Conservation (phyloP, 1,140 invertebrate species). For the Drosophila rufa region DNA sequence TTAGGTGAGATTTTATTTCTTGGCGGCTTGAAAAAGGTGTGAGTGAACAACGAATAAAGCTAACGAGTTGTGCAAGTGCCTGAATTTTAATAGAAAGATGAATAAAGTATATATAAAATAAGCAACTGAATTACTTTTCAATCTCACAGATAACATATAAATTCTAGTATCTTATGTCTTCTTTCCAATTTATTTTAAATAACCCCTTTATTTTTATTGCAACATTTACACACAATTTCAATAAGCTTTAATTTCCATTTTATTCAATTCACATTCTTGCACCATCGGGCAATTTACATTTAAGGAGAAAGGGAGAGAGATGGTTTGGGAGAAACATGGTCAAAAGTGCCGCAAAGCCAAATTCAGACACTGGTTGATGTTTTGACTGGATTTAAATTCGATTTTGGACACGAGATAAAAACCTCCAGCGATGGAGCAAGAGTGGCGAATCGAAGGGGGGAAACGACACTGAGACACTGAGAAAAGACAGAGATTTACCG, state of each 20-base stretch:
- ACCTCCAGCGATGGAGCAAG: slow-evolving; percentile 40
- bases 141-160: not conserved
- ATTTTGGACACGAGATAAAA: slow-evolving; percentile 77
- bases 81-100: no score
- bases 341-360: slow-evolving; percentile 65
- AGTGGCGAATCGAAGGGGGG: slow-evolving; percentile 13
- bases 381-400: slow-evolving; percentile 77
- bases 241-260: slow-evolving; percentile 18
- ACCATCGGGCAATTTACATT: slow-evolving; percentile 53
- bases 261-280: slow-evolving; percentile 53
- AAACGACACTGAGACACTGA: slow-evolving; percentile 7
- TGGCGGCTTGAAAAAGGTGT: not conserved
- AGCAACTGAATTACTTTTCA: not conserved
- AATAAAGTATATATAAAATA: no score
- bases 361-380: slow-evolving; percentile 61
- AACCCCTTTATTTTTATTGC: slow-evolving; percentile 4
- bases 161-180: not conserved
- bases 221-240: slow-evolving; percentile 16
- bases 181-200: not conserved
- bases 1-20: slow-evolving; percentile 4
- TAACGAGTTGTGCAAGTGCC: not conserved
- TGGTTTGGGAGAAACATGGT: slow-evolving; percentile 29
- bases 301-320: slow-evolving; percentile 23
- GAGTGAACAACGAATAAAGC: not conserved
- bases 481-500: slow-evolving; percentile 35